Evolutionary conservation across 2,888 invertebrate species (phyloP).

Genomic region (Cetonia aurata): DNA sequence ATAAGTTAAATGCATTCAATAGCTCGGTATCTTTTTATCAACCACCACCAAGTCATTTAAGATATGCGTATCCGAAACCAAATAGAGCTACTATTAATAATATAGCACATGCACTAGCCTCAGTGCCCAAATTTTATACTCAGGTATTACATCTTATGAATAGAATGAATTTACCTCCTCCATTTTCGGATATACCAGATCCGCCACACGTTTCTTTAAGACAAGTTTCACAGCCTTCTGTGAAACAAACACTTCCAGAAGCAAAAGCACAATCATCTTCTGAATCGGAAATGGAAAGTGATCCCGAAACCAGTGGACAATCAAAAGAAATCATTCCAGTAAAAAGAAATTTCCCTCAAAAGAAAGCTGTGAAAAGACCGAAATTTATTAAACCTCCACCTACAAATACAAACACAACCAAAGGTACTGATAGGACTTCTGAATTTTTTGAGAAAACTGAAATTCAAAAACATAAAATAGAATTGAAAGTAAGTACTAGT

Average conservation of each 20-base stretch:
- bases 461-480: slow-evolving; percentile 67
- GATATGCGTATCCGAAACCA: slow-evolving; percentile 86
- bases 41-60: slow-evolving; percentile 81
- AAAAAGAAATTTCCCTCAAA: slow-evolving; percentile 66
- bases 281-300: slow-evolving; percentile 78
- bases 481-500: slow-evolving; percentile 67
- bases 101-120: slow-evolving; percentile 81
- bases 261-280: slow-evolving; percentile 49
- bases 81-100: slow-evolving; percentile 80
- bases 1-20: slow-evolving; percentile 73
- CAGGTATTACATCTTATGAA: slow-evolving; percentile 94
- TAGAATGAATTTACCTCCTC: slow-evolving; percentile 90
- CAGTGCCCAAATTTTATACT: slow-evolving; percentile 85
- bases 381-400: slow-evolving; percentile 68
- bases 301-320: slow-evolving; percentile 65
- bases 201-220: slow-evolving; percentile 66
- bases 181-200: slow-evolving; percentile 73
- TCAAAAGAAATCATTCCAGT: slow-evolving; percentile 65
- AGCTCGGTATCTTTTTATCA: slow-evolving; percentile 76
- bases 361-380: slow-evolving; percentile 69
- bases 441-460: slow-evolving; percentile 71
- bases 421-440: slow-evolving; percentile 64
- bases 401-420: slow-evolving; percentile 56
- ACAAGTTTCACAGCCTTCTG: slow-evolving; percentile 21
- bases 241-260: slow-evolving; percentile 4